These are phyloP conservation scores for Polietes domitor DNA, from an alignment of 2,888 invertebrate species.

Conservation along the genomic window DNA sequence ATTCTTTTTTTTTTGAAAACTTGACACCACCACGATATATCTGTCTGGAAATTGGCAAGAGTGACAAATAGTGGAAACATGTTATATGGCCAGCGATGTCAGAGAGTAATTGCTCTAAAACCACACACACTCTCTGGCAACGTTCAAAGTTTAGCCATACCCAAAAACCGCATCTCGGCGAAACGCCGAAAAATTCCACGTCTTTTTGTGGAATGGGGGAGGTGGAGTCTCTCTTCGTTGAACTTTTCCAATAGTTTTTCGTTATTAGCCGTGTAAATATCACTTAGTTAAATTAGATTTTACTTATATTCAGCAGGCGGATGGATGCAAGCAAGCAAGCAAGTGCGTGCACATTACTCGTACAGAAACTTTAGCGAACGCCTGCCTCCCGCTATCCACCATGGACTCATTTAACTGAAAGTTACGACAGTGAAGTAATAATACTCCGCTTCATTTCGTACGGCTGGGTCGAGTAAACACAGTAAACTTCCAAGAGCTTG, in stretches of 20 bases:
- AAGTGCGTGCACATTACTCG: conserved; percentile 11
- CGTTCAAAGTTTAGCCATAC: background rate
- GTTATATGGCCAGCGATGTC: background rate
- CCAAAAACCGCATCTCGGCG: background rate
- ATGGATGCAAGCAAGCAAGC: no score
- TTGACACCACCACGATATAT: background rate
- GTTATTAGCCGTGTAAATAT: conserved; percentile 41
- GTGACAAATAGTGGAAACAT: conserved; percentile 21
- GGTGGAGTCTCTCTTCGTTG: background rate
- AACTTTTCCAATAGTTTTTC: conserved; percentile 24
- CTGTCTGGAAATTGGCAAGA: conserved; percentile 14
- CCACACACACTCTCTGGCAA: background rate
- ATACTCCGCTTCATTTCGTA: background rate
- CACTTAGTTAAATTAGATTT: conserved; percentile 50
- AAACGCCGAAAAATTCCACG: background rate
- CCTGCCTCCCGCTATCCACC: conserved; percentile 1
- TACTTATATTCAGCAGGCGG: background rate
- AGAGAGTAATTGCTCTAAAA: conserved; percentile 26
- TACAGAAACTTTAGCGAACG: conserved; percentile 10
- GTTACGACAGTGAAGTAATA: conserved; percentile 22
- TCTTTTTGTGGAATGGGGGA: background rate
- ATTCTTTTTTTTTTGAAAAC: background rate
- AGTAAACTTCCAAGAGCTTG: no score
- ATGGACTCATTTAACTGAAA: conserved; percentile 43
- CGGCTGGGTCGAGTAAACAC: no score